phyloP scores from a whole-genome alignment of 2,888 invertebrate species.

The Beris chalybata region DNA sequence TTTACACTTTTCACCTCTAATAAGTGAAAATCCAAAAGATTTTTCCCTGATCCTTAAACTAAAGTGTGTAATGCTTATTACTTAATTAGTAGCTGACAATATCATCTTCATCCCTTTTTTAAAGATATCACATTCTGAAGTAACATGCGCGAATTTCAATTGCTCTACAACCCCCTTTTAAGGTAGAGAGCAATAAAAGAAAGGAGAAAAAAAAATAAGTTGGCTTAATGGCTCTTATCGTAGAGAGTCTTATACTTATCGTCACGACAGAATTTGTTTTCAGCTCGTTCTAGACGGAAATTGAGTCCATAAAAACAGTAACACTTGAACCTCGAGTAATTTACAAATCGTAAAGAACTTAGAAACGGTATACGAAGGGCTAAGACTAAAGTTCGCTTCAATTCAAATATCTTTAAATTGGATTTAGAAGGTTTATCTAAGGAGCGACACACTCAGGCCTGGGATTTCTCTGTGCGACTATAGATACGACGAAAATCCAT shows the following conservation, averaged over 20 bases:
- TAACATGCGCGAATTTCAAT: slow-evolving; percentile 9
- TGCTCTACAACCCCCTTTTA: background rate
- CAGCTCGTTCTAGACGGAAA: background rate
- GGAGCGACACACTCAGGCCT: slow-evolving; percentile 18
- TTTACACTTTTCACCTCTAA: too few species aligned
- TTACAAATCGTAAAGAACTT: slow-evolving; percentile 24
- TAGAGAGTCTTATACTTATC: slow-evolving; percentile 4
- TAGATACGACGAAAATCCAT: slow-evolving; percentile 14
- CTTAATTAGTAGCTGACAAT: too few species aligned
- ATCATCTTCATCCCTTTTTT: too few species aligned
- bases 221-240: slow-evolving; percentile 16
- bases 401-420: slow-evolving; percentile 29
- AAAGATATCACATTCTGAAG: too few species aligned
- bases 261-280: background rate
- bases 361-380: background rate
- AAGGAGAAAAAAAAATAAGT: background rate
- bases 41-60: too few species aligned
- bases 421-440: slow-evolving; percentile 30
- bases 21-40: too few species aligned
- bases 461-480: background rate
- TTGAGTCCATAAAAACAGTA: slow-evolving; percentile 22
- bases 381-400: slow-evolving; percentile 11
- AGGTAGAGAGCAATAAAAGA: background rate
- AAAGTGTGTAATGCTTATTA: too few species aligned
- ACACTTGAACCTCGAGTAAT: slow-evolving; percentile 28